Percentiles rank a stretch among this genome's conserved stretches.
phyloP scores from a whole-genome alignment of 2,888 invertebrate species.

The Leptura quadrifasciata region DNA sequence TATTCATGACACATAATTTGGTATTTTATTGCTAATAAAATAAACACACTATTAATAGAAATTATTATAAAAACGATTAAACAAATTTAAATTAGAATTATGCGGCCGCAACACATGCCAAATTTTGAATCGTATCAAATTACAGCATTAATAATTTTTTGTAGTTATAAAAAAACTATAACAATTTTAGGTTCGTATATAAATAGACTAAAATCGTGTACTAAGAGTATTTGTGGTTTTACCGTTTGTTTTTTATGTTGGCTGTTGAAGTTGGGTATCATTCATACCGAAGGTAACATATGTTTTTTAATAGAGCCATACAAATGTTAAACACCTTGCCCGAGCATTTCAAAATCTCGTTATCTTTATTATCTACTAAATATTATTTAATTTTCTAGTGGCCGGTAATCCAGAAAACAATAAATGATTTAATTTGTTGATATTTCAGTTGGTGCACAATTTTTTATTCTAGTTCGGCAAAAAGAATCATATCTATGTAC shows the following conservation, averaged over 20 bases:
- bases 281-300: too few relatives aligned
- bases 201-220: slow-evolving; percentile 11
- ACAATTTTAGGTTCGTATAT: slow-evolving; percentile 15
- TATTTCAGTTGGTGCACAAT: too few relatives aligned
- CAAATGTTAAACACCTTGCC: too few relatives aligned
- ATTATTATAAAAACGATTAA: slow-evolving; percentile 43
- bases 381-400: too few relatives aligned
- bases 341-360: too few relatives aligned
- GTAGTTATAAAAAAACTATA: background rate
- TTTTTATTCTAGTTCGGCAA: too few relatives aligned
- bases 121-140: slow-evolving; percentile 32
- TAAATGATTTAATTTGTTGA: too few relatives aligned
- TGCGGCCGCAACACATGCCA: slow-evolving; percentile 40
- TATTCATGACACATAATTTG: slow-evolving; percentile 53
- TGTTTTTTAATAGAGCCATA: too few relatives aligned
- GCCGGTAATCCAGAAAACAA: too few relatives aligned
- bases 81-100: slow-evolving; percentile 31
- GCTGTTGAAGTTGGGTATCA: too few relatives aligned
- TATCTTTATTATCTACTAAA: too few relatives aligned
- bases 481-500: too few relatives aligned
- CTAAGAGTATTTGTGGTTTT: slow-evolving; percentile 16
- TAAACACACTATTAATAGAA: slow-evolving; percentile 53
- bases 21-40: slow-evolving; percentile 61
- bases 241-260: background rate
- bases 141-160: slow-evolving; percentile 32